Base-by-base conservation (phyloP, 1,140 invertebrate genomes). In the Teleopsis dalmanni region DNA sequence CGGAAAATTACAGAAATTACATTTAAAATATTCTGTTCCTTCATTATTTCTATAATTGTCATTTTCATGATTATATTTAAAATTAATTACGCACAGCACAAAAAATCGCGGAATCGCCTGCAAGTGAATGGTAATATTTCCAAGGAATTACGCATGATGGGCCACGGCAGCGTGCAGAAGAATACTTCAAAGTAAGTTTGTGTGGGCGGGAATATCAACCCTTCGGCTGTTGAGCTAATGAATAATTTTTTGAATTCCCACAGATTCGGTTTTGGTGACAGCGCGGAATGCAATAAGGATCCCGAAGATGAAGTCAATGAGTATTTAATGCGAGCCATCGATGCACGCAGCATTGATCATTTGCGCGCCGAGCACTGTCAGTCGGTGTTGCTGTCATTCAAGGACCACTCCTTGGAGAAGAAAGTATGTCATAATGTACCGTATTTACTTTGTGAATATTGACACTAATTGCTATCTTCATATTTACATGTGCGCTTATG, bases 281-380 rank as follows among this genome's bases (percentile, higher is more conserved):
- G 65, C 26, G 73, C 75, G 19, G 76, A 81, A 29, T 59, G 61
- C n/a, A 73, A 76, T 34, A 86, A 86, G 65, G 82, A 89, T 64
- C 85, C 87, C 0, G 87, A 92, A 54, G 90, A 93, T 51, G 91
- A 95, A 73, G 91, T 95, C 1, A 94, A 95, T 65, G 92, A 95
- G 53, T 96, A 96, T 71, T 75, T 96, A 27, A 88, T 90, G 76
- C 81, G 87, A 41, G 92, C 92, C 2, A 96, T 96, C 50, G 91
- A 95, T 72, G 91, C 91, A 1, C 78, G 91, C n/a, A 92, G 88
- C 62, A 91, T 94, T 40, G 91, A 96, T 71, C 78, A 84, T 42
- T 76, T 94, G 9, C 78, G 89, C 27, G 79, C 83, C 1, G 87
- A 94, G 55, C 89, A 95, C 67, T 93, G 90, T 58, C 80, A 80